Base-by-base conservation (phyloP, 2,888 invertebrate genomes). In the Agrotis segetum region DNA sequence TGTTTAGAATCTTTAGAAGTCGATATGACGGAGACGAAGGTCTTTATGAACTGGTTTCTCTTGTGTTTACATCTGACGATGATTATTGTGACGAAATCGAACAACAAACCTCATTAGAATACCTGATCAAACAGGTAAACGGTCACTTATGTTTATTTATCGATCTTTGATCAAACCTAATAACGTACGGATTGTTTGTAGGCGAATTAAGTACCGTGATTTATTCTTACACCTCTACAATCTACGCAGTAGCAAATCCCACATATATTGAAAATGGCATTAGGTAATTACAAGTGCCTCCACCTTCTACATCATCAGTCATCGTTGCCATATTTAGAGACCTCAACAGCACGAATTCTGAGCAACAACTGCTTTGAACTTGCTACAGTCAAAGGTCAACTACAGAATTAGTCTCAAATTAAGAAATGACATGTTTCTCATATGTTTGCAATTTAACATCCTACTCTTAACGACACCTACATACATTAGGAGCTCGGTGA, bases 51-150 rank as follows among this genome's bases (percentile, higher is more conserved):
- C 64, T 88, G 88, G 89, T 82, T 61, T 65, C 67, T 66, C 40
- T 50, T 61, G 46, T 72, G 65, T 83, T 70, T 85, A 84, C 85
- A 79, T 84, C 78, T 83, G 52, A 68, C 34, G 76, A 50, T 40
- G 53, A 56, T 29, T 40, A 47, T 49, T 34, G 82, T 82, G 74
- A 84, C 77, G 79, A 52, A 76, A 82, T 74, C 73, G 64, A 74
- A 81, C 73, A 80, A 83, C 74, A 79, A 68, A 81, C 70, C 74
- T 86, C 84, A 88, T 90, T 88, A 87, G 85, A 88, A 87, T 89
- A 87, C 60, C 53, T 81, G 83, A 87, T 87, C 59, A 70, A 66
- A 62, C 74, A 74, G 81, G 78, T 79, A 77, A 76, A 73, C 55
- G 62, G 9, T 34, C 55, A 47, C 29, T 69, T 55, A 64, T 69